Conservation (phyloP, 2,113 vertebrate genomes). For the Motacilla alba region DNA sequence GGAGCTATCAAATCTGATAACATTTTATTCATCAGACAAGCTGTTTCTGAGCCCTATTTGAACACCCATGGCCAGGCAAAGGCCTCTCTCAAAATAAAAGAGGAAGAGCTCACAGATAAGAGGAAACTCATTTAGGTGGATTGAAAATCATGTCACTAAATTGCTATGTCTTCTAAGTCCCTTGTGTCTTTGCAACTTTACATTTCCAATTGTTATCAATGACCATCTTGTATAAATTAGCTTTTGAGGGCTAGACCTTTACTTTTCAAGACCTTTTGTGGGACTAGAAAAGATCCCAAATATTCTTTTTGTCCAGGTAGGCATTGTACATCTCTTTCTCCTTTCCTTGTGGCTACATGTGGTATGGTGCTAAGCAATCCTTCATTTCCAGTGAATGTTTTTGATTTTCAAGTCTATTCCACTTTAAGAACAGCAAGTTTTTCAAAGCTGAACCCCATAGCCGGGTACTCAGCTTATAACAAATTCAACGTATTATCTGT, state of each 20-base stretch:
- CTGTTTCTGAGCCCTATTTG: neutral
- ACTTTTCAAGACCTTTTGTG: neutral
- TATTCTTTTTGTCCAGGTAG: neutral
- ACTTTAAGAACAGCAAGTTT: neutral
- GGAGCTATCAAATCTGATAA: neutral
- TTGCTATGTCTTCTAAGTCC: neutral
- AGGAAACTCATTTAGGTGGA: neutral
- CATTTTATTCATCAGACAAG: neutral
- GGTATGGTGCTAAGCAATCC: neutral
- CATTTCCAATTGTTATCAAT: neutral
- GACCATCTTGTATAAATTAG: neutral
- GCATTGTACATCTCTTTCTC: neutral
- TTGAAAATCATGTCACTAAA: neutral
- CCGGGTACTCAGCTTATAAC: neutral
- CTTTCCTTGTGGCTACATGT: neutral
- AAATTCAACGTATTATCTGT: neutral
- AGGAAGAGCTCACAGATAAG: neutral
- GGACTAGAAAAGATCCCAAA: neutral
- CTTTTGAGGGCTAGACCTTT: neutral
- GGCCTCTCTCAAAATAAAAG: neutral
- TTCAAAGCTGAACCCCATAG: neutral
- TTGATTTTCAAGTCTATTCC: neutral
- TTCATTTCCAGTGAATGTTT: neutral
- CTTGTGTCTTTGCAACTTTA: neutral
- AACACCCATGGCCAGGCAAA: neutral